Base-by-base conservation (phyloP, 2,113 vertebrate species). In the Nerophis lumbriciformis region DNA sequence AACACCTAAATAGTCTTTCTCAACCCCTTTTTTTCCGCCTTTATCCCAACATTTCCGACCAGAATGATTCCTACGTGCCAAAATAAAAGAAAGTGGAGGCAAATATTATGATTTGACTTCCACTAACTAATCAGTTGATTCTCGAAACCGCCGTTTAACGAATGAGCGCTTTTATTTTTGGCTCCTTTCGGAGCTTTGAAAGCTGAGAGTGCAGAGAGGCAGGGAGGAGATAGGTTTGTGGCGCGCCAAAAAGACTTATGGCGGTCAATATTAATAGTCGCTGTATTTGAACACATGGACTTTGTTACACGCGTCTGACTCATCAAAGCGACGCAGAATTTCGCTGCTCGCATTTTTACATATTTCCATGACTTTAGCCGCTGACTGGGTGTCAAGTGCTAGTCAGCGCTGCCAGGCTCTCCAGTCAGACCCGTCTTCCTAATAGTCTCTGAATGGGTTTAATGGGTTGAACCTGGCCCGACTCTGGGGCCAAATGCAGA, bases 391-490 rank as follows among this genome's bases (percentile, higher is more conserved):
- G 56, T 75, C 65, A 68, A 68, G 42, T 70, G 69, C 63, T 51
- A 63, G 66, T 47, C 53, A 52, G 50, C 42, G 63, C 55, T 53
- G 53, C 42, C 55, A 44, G 10, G 59, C 47, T 51, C 59, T 63
- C 36, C 59, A 53, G 48, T 58, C 5, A 54, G 52, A 69, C 63
- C 65, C 14, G 21, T 61, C 59, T 47, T 79, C 48, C 66, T 64
- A 75, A 69, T 71, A 66, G 63, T 71, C 70, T 71, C 44, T 68
- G 61, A 75, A 35, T 73, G 60, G 65, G 63, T 75, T 76, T 76
- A 54, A 72, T 72, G 28, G 28, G 28, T 28, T 28, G 1, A 28
- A 28, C 28, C 28, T 28, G 28, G 28, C n/a, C n/a, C 28, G 3
- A 28, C 28, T 28, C 28, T 19, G 28, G 28, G 28, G 28, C 28